Percentiles rank a stretch among this genome's conserved stretches.
Conservation (phyloP, 2,113 vertebrate species). For the Ursus arctos region DNA sequence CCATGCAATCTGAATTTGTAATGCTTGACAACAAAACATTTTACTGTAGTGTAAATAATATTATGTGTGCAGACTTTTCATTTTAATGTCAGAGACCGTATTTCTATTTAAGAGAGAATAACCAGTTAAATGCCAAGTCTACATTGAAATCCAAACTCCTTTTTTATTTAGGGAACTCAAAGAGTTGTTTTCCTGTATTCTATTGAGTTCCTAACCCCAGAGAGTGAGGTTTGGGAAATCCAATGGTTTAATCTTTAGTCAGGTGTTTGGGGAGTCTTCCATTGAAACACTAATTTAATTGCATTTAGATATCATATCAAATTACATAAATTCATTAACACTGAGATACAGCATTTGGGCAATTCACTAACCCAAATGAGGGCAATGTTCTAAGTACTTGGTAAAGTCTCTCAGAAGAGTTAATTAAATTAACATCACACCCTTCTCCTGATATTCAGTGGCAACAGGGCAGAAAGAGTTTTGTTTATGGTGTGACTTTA, state of each 20-base stretch:
- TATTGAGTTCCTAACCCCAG: background rate
- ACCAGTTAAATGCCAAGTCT: slow-evolving; percentile 46
- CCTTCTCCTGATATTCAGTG: background rate
- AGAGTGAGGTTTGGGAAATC: background rate
- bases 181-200: background rate
- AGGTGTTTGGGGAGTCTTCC: background rate
- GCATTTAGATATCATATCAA: background rate
- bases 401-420: background rate
- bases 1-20: slow-evolving; percentile 56
- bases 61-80: slow-evolving; percentile 44
- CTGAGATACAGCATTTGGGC: background rate
- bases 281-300: background rate
- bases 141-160: slow-evolving; percentile 42
- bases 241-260: background rate
- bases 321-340: slow-evolving; percentile 23
- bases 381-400: background rate
- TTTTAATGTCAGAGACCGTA: slow-evolving; percentile 56
- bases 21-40: slow-evolving; percentile 65
- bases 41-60: slow-evolving; percentile 69
- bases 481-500: background rate
- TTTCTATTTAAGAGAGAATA: slow-evolving; percentile 61
- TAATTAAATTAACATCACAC: background rate
- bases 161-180: background rate
- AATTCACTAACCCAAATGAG: background rate
- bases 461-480: background rate